A percentile compares a stretch with the other conserved stretches of the same genome.
phyloP scores from a whole-genome alignment of 2,113 vertebrate species.

The Peromyscus leucopus region DNA sequence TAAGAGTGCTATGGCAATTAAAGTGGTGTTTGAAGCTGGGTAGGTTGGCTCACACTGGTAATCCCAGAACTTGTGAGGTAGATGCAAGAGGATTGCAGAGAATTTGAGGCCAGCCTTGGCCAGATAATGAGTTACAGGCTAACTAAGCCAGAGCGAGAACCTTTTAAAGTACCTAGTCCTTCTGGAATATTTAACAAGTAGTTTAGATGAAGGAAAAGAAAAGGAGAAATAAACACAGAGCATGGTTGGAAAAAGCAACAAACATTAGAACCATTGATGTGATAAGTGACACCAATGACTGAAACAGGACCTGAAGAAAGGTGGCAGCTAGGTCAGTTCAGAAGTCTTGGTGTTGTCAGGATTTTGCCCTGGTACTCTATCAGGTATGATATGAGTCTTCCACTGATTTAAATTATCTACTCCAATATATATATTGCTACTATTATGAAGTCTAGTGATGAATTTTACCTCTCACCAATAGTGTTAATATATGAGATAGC shows the following conservation, averaged over 20 bases:
- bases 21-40: not conserved
- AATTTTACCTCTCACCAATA: not conserved
- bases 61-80: not conserved
- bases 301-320: not conserved
- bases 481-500: not conserved
- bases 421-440: not conserved
- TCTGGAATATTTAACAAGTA: not conserved
- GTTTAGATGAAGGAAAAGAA: not conserved
- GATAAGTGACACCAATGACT: not conserved
- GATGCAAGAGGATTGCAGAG: not conserved
- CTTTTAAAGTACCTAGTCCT: not conserved
- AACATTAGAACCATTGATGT: not conserved
- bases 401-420: not conserved
- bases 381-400: not conserved
- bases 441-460: not conserved
- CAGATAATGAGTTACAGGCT: too few relatives aligned
- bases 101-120: not conserved
- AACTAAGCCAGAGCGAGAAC: too few relatives aligned
- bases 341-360: not conserved
- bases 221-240: not conserved
- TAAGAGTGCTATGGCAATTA: not conserved
- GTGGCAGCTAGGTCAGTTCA: rapidly evolving
- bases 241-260: not conserved
- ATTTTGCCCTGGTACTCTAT: not conserved
- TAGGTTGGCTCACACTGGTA: not conserved